Base-by-base conservation (phyloP, 2,888 invertebrate species). In the Trichogramma dendrolimi region DNA sequence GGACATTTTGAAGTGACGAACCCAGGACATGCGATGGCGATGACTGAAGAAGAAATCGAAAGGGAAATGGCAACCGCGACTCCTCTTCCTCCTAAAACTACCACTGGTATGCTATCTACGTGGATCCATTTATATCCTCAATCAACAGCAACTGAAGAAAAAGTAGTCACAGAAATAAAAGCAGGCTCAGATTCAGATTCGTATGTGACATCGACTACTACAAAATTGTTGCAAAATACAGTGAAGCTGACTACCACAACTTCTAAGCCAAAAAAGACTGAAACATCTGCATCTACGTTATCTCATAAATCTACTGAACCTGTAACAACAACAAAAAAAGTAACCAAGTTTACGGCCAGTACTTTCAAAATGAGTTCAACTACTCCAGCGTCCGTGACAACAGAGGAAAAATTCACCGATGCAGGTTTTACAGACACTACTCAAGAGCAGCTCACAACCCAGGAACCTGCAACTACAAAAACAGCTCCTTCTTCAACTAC, bases 121-220 rank as follows among this genome's bases (percentile, higher is more conserved):
- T 91, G 90, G 91, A 86, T 90, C 64, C 80, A 90, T 14, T 75
- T 91, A 14, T 89, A 87, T 70, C 83, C 84, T 6, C 82, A 81
- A 14, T 75, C 76, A 4, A 75, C 79, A 0, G 56, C 62, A 1
- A 66, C 68, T 27, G 66, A 66, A 38, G 51, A 42, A 6, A 67
- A 64, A 1, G 63, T 64, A 27, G 11, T 52, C 6, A 14, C 55
- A 4, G 64, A 65, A 2, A 56, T 43, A 10, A 64, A 64, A 51
- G 14, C 8, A 6, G 38, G 60, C 6, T 8, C 49, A 11, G 59
- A 52, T n/a, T 61, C 44, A 6, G 61, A 57, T 51, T 59, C 57
- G 10, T 52, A 63, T n/a, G 44, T 43, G 27, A 46, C 59, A 0
- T 43, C 57, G 1, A 40, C 47, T 4, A 57, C 39, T 38, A 61